Evolutionary conservation across 2,888 invertebrate genomes (phyloP).

Genomic region (Eupithecia subfuscata): DNA sequence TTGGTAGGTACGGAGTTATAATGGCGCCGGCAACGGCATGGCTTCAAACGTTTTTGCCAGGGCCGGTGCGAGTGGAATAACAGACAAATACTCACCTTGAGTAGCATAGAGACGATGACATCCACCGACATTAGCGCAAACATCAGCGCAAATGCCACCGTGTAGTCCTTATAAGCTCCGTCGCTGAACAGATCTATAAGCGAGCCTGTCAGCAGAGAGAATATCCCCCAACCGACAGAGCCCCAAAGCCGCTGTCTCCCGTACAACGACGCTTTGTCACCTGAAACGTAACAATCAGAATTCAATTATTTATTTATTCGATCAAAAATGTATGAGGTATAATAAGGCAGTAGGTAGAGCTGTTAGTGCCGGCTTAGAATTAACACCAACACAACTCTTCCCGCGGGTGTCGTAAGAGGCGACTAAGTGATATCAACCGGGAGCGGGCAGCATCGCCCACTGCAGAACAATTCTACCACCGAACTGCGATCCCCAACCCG

Average conservation of each 20-base stretch:
- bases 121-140: conserved; percentile 86
- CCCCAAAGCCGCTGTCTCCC: conserved; percentile 95
- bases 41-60: neutral
- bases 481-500: no score
- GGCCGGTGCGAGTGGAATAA: neutral
- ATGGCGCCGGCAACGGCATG: neutral
- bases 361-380: no score
- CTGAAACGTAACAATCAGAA: conserved; percentile 63
- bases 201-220: conserved; percentile 90
- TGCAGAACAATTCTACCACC: no score
- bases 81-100: conserved; percentile 76
- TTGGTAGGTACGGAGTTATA: neutral
- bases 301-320: neutral
- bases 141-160: conserved; percentile 91
- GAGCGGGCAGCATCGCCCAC: no score
- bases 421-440: no score
- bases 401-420: no score
- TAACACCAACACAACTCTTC: no score
- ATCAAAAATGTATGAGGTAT: neutral
- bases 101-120: conserved; percentile 85
- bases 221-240: conserved; percentile 93
- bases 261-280: conserved; percentile 88
- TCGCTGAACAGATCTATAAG: conserved; percentile 89
- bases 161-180: conserved; percentile 89
- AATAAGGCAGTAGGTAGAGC: neutral